A percentile compares a stretch with the other conserved stretches of the same genome.
These are phyloP conservation scores for Chlorocebus sabaeus DNA, from an alignment of 2,113 vertebrate species.

Conservation along the genomic window DNA sequence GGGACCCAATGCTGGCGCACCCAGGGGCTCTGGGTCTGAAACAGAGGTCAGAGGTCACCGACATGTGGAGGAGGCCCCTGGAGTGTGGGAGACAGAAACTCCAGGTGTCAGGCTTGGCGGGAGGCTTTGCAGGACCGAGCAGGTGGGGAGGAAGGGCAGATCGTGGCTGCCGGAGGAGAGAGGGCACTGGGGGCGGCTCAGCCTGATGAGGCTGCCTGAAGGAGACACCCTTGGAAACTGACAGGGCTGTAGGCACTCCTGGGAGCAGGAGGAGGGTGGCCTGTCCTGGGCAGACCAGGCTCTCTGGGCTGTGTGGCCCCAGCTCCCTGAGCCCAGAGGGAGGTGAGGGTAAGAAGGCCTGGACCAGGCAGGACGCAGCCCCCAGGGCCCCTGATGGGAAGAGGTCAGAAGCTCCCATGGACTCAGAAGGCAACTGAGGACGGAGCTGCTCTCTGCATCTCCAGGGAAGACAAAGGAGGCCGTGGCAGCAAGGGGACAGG, in stretches of 20 bases:
- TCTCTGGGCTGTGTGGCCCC: background rate
- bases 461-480: background rate
- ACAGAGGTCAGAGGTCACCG: background rate
- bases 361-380: background rate
- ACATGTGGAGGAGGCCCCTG: background rate
- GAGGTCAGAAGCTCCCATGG: too few relatives aligned
- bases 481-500: too few relatives aligned
- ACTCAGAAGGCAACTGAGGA: background rate
- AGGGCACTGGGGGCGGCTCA: background rate
- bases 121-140: background rate
- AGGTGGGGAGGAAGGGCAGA: background rate
- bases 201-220: background rate
- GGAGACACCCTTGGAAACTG: background rate
- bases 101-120: background rate
- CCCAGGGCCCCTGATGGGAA: background rate
- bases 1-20: fast-evolving
- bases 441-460: background rate
- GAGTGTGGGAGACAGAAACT: background rate
- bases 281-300: background rate
- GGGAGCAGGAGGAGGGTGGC: background rate
- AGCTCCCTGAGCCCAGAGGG: background rate
- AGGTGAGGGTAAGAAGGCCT: background rate
- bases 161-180: fast-evolving
- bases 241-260: background rate
- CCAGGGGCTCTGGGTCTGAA: background rate